Conservation (phyloP, 2,888 invertebrate species). For the Tetrapedia diversipes region DNA sequence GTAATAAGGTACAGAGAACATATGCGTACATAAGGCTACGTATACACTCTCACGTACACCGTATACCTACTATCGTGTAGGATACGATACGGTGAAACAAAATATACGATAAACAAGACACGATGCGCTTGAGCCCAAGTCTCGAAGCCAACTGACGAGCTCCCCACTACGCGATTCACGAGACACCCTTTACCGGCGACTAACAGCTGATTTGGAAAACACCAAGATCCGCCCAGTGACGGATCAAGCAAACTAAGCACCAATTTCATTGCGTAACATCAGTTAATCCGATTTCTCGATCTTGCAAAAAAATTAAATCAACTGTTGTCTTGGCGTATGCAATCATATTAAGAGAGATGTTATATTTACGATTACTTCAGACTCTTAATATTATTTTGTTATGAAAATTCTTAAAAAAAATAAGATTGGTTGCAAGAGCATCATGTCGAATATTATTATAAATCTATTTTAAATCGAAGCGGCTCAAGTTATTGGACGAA, state of each 20-base stretch:
- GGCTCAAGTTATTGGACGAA: not conserved
- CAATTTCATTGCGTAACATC: constrained; percentile 46
- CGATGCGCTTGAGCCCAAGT: constrained; percentile 64
- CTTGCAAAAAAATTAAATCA: constrained; percentile 13
- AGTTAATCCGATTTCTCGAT: constrained; percentile 30
- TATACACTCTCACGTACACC: not conserved
- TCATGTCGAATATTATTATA: too few relatives aligned
- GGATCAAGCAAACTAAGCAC: constrained; percentile 32
- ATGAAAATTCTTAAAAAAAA: not conserved
- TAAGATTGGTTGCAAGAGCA: too few relatives aligned
- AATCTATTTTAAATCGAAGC: too few relatives aligned
- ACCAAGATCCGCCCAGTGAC: constrained; percentile 64
- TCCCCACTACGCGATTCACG: constrained; percentile 44
- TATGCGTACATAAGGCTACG: constrained; percentile 30
- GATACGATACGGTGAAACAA: not conserved
- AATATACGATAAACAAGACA: constrained; percentile 9
- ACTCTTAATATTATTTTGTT: not conserved
- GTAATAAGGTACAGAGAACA: constrained; percentile 4
- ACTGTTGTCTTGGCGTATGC: too few relatives aligned
- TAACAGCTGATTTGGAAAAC: constrained; percentile 80
- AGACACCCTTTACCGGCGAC: constrained; percentile 64
- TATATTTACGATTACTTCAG: not conserved
- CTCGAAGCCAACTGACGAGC: constrained; percentile 69
- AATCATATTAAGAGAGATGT: not conserved
- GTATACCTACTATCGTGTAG: too few relatives aligned